phyloP scores from a whole-genome alignment of 2,797 vertebrate genomes.

The Ispidina lecontei region DNA sequence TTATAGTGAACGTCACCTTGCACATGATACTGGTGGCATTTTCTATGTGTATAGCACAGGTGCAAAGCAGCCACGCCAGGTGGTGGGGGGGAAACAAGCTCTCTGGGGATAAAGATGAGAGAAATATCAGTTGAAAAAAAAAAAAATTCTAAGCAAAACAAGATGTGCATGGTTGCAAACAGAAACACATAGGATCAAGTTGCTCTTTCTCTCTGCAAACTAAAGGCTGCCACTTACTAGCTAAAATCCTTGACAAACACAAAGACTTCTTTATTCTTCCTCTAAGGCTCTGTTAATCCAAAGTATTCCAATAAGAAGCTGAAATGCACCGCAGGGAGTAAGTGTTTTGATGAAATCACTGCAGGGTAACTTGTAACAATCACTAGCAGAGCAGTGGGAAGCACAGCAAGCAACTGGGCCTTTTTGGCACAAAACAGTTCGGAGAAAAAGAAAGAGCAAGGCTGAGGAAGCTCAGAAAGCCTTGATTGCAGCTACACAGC shows the following conservation, averaged over 20 bases:
- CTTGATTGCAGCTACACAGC: background rate
- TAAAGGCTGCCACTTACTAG: conserved; percentile 32
- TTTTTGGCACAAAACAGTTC: conserved; percentile 30
- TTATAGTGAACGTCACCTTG: accelerated
- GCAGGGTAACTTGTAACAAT: conserved; percentile 66
- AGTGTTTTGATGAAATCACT: conserved; percentile 69
- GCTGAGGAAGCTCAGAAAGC: background rate
- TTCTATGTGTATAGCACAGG: background rate
- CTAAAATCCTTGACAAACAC: conserved; percentile 64
- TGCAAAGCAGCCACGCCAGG: background rate
- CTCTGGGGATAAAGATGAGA: background rate
- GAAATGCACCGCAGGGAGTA: conserved; percentile 41
- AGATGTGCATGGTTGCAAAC: background rate
- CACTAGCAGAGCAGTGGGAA: conserved; percentile 62
- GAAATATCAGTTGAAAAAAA: background rate
- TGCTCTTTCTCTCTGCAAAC: conserved; percentile 2
- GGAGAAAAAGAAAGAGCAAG: background rate
- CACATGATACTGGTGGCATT: background rate
- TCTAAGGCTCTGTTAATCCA: conserved; percentile 59
- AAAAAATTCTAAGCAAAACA: background rate
- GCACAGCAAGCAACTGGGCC: background rate
- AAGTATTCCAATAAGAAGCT: conserved; percentile 62
- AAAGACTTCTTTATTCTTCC: conserved; percentile 60
- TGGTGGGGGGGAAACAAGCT: background rate
- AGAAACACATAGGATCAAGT: background rate